Base-by-base conservation (phyloP, 2,797 vertebrate species). In the Eulemur albifrons region DNA sequence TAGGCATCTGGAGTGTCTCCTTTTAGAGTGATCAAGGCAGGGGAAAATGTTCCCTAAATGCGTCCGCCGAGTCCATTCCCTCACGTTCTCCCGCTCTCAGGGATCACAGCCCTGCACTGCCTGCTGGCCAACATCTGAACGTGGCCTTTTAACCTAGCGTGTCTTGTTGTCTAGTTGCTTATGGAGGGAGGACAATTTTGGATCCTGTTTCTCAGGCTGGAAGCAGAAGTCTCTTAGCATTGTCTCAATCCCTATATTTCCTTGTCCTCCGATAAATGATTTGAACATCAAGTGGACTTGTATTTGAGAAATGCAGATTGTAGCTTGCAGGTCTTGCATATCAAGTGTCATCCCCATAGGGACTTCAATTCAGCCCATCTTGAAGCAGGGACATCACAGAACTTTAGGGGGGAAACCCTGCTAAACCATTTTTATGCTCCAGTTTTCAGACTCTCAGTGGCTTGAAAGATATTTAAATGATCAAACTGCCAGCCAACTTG, bases 51-150 rank as follows among this genome's bases (percentile, higher is more conserved):
- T 80, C 30, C 5, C 63, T 45, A 18, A 63, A 27, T 23, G 38
- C 10, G 23, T 27, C 57, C 35, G 15, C 12, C 0, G 1, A 23
- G 25, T 67, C 48, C 9, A 4, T 7, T 45, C n/a, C 40, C 0
- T 75, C 23, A 8, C 6, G 6, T 43, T 45, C 50, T 20, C 38
- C 21, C 50, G 83, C 35, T 59, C 35, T 32, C 21, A 30, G 18
- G 45, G 38, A 38, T 13, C 76, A 65, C 30, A 48, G 25, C 18
- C 72, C 35, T n/a, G 1, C 1, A 12, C 14, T 52, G 35, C 67
- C 54, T 89, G 12, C 35, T 35, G 7, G 20, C 63, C 21, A 67
- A 32, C 80, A 65, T 89, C 38, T 79, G 35, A 73, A 85, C 67
- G 69, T 25, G 30, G 25, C 77, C 52, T 12, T 70, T 30, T 40